Percentiles rank a stretch among this genome's conserved stretches.
Evolutionary conservation across 2,888 invertebrate genomes (phyloP).

Genomic region (Eristalis pertinax): DNA sequence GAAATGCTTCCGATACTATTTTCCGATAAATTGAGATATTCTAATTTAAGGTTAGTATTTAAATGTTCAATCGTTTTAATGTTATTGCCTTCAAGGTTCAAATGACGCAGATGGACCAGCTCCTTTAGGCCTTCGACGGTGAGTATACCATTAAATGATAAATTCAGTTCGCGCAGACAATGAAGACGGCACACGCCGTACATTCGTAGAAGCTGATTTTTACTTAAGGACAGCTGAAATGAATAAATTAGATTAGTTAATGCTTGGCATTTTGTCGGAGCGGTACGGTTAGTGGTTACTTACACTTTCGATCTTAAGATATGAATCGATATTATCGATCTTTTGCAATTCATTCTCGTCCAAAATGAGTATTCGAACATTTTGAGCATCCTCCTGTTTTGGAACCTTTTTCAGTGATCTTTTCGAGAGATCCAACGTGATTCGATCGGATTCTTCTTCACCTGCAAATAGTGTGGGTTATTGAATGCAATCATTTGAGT

Average conservation of each 20-base stretch:
- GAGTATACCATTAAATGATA: conserved; percentile 93
- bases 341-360: conserved; percentile 94
- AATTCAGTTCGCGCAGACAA: conserved; percentile 89
- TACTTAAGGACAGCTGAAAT: conserved; percentile 90
- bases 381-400: conserved; percentile 86
- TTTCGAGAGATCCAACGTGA: conserved; percentile 88
- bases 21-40: conserved; percentile 93
- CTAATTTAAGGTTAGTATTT: conserved; percentile 90
- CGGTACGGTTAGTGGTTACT: conserved; percentile 44
- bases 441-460: conserved; percentile 78
- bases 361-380: conserved; percentile 87
- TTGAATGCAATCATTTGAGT: neutral
- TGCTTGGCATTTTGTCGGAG: neutral
- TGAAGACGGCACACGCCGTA: conserved; percentile 91
- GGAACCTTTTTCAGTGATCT: conserved; percentile 92
- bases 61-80: conserved; percentile 96
- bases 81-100: conserved; percentile 94
- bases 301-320: conserved; percentile 89
- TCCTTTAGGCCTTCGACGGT: conserved; percentile 95
- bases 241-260: neutral
- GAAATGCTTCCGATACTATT: conserved; percentile 92
- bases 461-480: conserved; percentile 73
- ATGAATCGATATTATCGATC: conserved; percentile 93
- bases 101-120: conserved; percentile 88
- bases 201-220: conserved; percentile 94